A percentile compares a stretch with the other conserved stretches of the same genome.
phyloP scores from a whole-genome alignment of 2,113 vertebrate species.

The Petromus typicus region DNA sequence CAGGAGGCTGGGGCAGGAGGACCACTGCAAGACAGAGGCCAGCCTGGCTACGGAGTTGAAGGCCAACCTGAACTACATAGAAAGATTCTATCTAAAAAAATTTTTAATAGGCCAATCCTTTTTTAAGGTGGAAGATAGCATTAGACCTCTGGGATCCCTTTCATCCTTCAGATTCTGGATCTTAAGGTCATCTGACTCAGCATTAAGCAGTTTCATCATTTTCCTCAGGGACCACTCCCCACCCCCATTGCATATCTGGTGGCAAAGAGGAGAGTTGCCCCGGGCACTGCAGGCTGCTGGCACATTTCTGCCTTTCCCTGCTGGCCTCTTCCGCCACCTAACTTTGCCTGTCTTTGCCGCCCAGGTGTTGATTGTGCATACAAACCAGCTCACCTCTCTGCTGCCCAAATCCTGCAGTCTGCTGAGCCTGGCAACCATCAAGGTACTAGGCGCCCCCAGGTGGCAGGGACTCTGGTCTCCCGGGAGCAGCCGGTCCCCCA shows the following conservation, averaged over 20 bases:
- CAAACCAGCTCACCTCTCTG: constrained; percentile 91
- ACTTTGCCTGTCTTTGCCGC: background rate
- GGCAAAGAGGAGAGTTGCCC: background rate
- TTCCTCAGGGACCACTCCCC: no score
- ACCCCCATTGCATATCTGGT: background rate
- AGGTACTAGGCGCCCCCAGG: constrained; percentile 86
- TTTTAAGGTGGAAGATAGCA: background rate
- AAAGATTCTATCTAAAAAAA: no score
- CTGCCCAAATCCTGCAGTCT: constrained; percentile 93
- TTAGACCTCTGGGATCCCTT: background rate
- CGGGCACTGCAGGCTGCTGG: fast-evolving
- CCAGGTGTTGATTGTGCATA: constrained; percentile 94
- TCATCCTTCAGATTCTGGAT: background rate
- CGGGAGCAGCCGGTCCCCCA: background rate
- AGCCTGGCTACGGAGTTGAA: background rate
- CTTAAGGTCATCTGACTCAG: background rate
- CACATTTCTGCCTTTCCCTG: background rate
- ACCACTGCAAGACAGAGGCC: background rate
- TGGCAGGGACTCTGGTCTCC: background rate
- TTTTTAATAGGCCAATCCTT: background rate
- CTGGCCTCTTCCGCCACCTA: background rate
- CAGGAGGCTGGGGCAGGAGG: background rate
- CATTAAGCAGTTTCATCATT: no score
- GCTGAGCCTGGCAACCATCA: constrained; percentile 89
- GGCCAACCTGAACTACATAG: background rate